These are phyloP conservation scores for Mimumesa dahlbomi DNA, from an alignment of 2,888 invertebrate genomes.

Conservation along the genomic window DNA sequence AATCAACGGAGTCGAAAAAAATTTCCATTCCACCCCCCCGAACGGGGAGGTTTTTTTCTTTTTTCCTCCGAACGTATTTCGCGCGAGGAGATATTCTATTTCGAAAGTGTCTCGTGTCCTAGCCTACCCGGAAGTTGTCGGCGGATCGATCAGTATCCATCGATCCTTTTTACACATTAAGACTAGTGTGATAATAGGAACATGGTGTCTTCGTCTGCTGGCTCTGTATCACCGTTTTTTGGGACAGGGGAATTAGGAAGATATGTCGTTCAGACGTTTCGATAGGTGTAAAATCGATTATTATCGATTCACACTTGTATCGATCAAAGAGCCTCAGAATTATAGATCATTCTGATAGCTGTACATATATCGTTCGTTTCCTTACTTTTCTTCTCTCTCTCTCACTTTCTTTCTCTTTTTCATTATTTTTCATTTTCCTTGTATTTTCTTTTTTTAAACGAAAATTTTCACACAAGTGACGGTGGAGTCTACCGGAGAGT, in stretches of 20 bases:
- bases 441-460: neutral
- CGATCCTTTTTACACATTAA: conserved; percentile 71
- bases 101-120: conserved; percentile 19
- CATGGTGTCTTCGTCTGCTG: conserved; percentile 77
- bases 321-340: neutral
- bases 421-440: too few relatives aligned
- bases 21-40: too few relatives aligned
- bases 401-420: too few relatives aligned
- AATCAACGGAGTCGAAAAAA: too few relatives aligned
- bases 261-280: conserved; percentile 52
- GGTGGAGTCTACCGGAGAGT: conserved; percentile 1
- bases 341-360: too few relatives aligned
- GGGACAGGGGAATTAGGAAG: conserved; percentile 26
- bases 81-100: conserved; percentile 8
- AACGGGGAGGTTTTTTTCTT: neutral
- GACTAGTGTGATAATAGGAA: conserved; percentile 80
- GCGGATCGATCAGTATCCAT: conserved; percentile 51
- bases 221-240: conserved; percentile 57
- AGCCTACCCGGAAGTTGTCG: conserved; percentile 41
- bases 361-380: too few relatives aligned
- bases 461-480: neutral
- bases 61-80: neutral
- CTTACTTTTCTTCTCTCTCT: too few relatives aligned
- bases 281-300: conserved; percentile 23
- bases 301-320: neutral